Evolutionary conservation across 2,113 vertebrate genomes (phyloP).

Genomic region (Actinemys pallida): DNA sequence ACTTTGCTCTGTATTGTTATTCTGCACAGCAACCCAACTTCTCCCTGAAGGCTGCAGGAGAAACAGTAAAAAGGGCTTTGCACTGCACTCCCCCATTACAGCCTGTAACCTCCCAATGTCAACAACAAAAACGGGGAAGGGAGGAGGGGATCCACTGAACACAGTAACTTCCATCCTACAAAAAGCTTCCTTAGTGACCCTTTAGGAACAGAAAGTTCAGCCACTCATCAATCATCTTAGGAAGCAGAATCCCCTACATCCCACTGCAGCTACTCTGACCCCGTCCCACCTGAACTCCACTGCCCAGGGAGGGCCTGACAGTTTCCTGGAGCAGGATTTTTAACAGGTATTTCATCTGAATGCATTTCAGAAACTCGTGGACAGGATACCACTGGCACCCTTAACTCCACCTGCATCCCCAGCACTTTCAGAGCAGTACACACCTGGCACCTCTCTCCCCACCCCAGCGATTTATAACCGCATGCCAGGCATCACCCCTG

Average conservation of each 20-base stretch:
- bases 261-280: not conserved
- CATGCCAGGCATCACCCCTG: not conserved
- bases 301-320: not conserved
- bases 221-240: not conserved
- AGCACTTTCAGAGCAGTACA: not conserved
- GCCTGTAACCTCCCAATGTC: not conserved
- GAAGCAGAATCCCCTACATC: no score
- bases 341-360: not conserved
- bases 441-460: not conserved
- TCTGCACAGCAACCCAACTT: constrained; percentile 43
- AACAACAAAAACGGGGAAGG: not conserved
- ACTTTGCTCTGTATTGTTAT: constrained; percentile 35
- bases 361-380: no score
- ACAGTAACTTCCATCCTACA: not conserved
- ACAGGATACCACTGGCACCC: no score
- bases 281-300: not conserved
- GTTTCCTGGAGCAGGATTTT: not conserved
- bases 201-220: not conserved
- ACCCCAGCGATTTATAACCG: not conserved
- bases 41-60: constrained; percentile 34
- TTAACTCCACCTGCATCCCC: no score
- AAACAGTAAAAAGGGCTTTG: constrained; percentile 32
- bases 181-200: not conserved
- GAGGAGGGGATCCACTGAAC: no score
- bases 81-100: not conserved